phyloP scores from a whole-genome alignment of 2,888 invertebrate genomes.

The Vandiemenella viatica region DNA sequence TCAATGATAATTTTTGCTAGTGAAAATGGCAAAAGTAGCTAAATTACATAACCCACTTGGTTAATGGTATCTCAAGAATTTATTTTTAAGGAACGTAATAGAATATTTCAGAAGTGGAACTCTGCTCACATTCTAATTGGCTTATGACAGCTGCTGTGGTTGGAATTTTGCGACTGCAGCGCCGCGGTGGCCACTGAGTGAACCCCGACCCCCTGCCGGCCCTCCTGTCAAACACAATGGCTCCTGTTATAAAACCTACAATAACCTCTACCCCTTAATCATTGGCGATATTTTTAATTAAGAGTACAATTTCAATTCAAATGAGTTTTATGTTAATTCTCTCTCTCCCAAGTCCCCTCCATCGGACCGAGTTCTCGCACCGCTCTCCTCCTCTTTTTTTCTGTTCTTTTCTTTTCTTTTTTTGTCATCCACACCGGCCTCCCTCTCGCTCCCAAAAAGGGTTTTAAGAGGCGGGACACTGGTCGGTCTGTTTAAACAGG shows the following conservation, averaged over 20 bases:
- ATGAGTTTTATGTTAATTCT: slow-evolving; percentile 14
- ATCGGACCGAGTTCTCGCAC: too few relatives aligned
- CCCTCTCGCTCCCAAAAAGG: not conserved
- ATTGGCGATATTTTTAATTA: slow-evolving; percentile 12
- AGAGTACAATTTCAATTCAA: slow-evolving; percentile 11
- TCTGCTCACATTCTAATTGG: too few relatives aligned
- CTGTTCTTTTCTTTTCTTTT: not conserved
- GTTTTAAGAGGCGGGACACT: not conserved
- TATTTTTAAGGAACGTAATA: too few relatives aligned
- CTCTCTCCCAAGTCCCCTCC: too few relatives aligned
- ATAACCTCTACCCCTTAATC: slow-evolving; percentile 1
- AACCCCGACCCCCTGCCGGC: not conserved
- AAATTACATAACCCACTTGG: too few relatives aligned
- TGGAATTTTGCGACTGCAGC: too few relatives aligned
- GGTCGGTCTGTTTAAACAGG: not conserved
- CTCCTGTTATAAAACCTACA: not conserved
- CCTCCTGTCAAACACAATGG: not conserved
- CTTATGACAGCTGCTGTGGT: too few relatives aligned
- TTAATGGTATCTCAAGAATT: too few relatives aligned
- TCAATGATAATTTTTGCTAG: too few relatives aligned
- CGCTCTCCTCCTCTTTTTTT: not conserved
- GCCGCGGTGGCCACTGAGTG: too few relatives aligned
- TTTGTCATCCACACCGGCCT: not conserved
- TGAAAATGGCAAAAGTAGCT: too few relatives aligned
- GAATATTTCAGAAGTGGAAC: too few relatives aligned